Percentiles rank a stretch among this genome's conserved stretches.
Evolutionary conservation across 2,113 vertebrate genomes (phyloP).

Genomic region (Chelonoidis abingdonii): DNA sequence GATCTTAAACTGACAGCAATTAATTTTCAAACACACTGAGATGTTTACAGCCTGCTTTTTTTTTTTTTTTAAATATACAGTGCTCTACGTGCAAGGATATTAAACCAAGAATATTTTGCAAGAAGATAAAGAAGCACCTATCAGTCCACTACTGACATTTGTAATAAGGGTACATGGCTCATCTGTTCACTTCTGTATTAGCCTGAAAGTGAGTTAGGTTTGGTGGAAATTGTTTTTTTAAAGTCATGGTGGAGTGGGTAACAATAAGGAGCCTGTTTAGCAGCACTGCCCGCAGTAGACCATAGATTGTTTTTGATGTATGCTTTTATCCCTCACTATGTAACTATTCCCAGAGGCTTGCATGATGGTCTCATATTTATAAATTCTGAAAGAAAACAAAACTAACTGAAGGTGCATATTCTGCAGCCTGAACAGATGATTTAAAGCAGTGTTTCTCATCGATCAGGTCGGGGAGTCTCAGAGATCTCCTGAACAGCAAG

Average conservation of each 20-base stretch:
- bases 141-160: background rate
- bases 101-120: background rate
- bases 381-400: background rate
- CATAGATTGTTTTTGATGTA: background rate
- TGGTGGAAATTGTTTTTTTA: background rate
- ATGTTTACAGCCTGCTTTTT: background rate
- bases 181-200: background rate
- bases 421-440: background rate
- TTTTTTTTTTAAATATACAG: background rate
- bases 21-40: background rate
- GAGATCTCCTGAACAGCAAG: background rate
- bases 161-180: background rate
- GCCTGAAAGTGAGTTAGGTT: background rate
- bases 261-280: background rate
- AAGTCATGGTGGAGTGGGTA: background rate
- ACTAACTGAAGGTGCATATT: background rate
- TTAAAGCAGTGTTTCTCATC: background rate
- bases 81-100: background rate
- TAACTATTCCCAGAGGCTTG: background rate
- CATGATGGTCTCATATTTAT: background rate
- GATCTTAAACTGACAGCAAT: background rate
- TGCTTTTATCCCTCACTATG: background rate
- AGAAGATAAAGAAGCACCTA: background rate
- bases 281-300: background rate
- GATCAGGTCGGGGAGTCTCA: background rate